phyloP scores from a whole-genome alignment of 2,888 invertebrate species.

The Athalia circularis region DNA sequence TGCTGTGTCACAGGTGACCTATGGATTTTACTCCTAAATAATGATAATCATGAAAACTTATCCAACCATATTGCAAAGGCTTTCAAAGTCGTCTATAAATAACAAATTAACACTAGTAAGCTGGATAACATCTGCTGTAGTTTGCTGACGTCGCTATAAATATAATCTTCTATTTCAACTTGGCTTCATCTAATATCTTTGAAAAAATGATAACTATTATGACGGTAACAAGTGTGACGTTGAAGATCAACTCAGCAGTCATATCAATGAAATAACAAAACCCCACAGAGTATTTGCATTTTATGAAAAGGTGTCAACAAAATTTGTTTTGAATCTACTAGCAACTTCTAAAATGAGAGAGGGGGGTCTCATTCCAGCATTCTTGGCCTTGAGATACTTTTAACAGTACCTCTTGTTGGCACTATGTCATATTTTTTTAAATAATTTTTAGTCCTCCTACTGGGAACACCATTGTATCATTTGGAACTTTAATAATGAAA shows the following conservation, averaged over 20 bases:
- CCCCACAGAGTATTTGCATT: background rate
- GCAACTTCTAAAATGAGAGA: no score
- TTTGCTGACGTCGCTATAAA: conserved; percentile 28
- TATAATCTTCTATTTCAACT: conserved; percentile 1
- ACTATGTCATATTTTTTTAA: conserved; percentile 21
- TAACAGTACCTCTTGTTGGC: conserved; percentile 5
- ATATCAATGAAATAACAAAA: background rate
- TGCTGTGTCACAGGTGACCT: background rate
- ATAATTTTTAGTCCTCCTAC: background rate
- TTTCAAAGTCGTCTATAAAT: conserved; percentile 62
- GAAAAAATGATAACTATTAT: no score
- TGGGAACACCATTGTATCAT: no score
- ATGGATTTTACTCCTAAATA: conserved; percentile 19
- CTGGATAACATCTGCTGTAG: conserved; percentile 35
- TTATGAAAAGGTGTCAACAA: background rate
- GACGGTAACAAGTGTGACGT: background rate
- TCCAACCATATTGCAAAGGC: conserved; percentile 67
- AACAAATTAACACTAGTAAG: conserved; percentile 38
- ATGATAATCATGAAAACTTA: conserved; percentile 67
- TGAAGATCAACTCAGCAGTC: background rate
- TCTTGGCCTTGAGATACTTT: conserved; percentile 27
- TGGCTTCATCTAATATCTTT: background rate
- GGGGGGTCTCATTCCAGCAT: background rate
- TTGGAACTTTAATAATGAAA: no score
- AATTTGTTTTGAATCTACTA: background rate